Percentiles rank a stretch among this genome's conserved stretches.
Evolutionary conservation across 2,113 vertebrate genomes (phyloP).

Genomic region (Dasyprocta punctata): DNA sequence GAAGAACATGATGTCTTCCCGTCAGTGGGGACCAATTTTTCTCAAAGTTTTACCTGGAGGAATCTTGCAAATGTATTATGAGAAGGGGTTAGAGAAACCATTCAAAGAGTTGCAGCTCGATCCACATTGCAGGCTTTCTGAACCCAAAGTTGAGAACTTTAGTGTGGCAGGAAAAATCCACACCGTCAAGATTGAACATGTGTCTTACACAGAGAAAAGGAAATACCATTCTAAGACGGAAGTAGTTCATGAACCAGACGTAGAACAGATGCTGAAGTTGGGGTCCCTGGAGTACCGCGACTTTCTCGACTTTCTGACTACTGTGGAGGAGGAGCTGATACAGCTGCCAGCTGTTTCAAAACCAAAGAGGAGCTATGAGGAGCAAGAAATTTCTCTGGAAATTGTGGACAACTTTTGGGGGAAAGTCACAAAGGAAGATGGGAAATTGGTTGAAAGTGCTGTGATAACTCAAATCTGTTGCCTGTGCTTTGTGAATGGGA

Average conservation of each 20-base stretch:
- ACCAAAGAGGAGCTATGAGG: slow-evolving; percentile 91
- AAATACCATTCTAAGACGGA: slow-evolving; percentile 94
- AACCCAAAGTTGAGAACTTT: slow-evolving; percentile 94
- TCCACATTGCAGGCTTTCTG: slow-evolving; percentile 91
- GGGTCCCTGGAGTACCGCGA: slow-evolving; percentile 92
- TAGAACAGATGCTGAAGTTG: slow-evolving; percentile 96
- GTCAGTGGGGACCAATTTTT: slow-evolving; percentile 98
- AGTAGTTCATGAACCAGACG: slow-evolving; percentile 91
- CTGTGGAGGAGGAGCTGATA: slow-evolving; percentile 94
- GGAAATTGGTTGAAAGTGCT: slow-evolving; percentile 86
- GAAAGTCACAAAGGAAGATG: slow-evolving; percentile 90
- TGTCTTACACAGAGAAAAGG: slow-evolving; percentile 93
- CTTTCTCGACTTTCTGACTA: slow-evolving; percentile 91
- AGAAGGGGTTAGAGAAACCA: slow-evolving; percentile 96
- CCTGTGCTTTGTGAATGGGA: slow-evolving; percentile 93
- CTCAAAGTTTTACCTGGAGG: slow-evolving; percentile 92
- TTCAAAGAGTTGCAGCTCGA: slow-evolving; percentile 96
- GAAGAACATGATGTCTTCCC: slow-evolving; percentile 99
- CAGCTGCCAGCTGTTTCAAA: slow-evolving; percentile 86
- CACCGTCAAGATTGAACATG: slow-evolving; percentile 94
- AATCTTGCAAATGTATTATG: slow-evolving; percentile 96
- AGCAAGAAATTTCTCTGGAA: slow-evolving; percentile 94
- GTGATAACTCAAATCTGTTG: slow-evolving; percentile 93
- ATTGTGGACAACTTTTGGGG: slow-evolving; percentile 95
- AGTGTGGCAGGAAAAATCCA: slow-evolving; percentile 94